Evolutionary conservation across 2,797 vertebrate genomes (phyloP).

Genomic region (Anguilla anguilla): DNA sequence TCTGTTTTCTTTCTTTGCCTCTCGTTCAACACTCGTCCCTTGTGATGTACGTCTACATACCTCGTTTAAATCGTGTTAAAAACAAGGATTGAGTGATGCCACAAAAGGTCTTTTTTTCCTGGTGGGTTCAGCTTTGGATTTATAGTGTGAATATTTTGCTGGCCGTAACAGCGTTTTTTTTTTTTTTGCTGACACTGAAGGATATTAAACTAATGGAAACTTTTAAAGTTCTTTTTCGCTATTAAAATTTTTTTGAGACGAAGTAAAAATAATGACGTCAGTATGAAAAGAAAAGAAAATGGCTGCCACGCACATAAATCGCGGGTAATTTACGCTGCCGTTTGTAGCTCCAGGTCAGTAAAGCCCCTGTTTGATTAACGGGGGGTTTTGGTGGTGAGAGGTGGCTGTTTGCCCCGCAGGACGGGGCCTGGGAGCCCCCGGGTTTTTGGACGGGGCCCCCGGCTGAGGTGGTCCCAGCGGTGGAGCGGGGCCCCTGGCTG

Average conservation of each 20-base stretch:
- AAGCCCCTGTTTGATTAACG: background rate
- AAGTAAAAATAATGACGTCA: background rate
- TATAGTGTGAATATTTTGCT: background rate
- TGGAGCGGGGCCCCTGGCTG: too few species aligned
- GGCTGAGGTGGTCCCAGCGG: background rate
- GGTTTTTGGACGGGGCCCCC: too few species aligned
- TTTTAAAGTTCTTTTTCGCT: background rate
- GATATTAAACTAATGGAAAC: background rate
- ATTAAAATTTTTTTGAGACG: background rate
- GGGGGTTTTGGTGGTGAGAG: background rate
- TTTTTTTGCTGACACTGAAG: background rate
- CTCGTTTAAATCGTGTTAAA: too few species aligned
- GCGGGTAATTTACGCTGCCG: background rate
- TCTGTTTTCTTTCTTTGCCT: too few species aligned
- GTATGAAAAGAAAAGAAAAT: background rate
- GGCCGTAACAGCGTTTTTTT: background rate
- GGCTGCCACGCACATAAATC: background rate
- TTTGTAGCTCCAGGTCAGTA: background rate
- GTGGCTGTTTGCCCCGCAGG: background rate
- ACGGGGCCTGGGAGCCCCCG: background rate
- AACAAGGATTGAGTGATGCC: too few species aligned
- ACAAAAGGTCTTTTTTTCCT: too few species aligned
- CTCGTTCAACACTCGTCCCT: too few species aligned
- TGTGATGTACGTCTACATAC: too few species aligned
- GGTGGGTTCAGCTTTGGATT: too few species aligned